Conservation (phyloP, 2,113 vertebrate genomes). For the Colistium nudipinnis region DNA sequence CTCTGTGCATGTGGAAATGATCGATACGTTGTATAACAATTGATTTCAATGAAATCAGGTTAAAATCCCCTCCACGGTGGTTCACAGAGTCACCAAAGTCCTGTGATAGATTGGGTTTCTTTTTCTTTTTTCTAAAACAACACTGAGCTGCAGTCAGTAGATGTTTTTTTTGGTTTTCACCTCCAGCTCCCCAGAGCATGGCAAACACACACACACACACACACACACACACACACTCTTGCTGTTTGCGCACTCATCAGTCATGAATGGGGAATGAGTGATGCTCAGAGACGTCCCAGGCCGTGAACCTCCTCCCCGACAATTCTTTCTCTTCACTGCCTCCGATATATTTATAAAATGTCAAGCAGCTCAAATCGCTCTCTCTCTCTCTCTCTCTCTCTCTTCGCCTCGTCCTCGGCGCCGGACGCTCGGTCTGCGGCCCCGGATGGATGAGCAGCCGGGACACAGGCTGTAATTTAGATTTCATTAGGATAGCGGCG, state of each 20-base stretch:
- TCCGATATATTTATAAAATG: conserved; percentile 49
- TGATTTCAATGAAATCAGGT: no score
- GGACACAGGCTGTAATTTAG: conserved; percentile 72
- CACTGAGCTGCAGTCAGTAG: neutral
- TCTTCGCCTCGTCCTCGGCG: no score
- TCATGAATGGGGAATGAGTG: conserved; percentile 19
- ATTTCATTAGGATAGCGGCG: conserved; percentile 73
- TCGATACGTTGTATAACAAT: no score
- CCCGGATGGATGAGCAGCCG: conserved; percentile 50
- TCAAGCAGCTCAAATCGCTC: conserved; percentile 48
- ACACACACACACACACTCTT: neutral
- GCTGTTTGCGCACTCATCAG: conserved; percentile 5
- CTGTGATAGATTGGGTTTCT: conserved; percentile 1
- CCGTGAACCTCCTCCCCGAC: neutral
- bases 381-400: no score
- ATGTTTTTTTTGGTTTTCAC: conserved; percentile 12
- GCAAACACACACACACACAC: neutral
- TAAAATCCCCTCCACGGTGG: no score
- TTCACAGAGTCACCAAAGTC: neutral
- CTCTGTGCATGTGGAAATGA: no score
- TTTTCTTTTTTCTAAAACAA: conserved; percentile 17
- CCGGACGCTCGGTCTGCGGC: no score
- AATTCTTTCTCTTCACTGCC: conserved; percentile 2
- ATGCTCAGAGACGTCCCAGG: conserved; percentile 12
- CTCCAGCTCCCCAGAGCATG: conserved; percentile 1